Evolutionary conservation across 1,140 invertebrate species (phyloP), one percentile per base, ranked within the genome.

Genomic region (Onthophagus taurus): DNA sequence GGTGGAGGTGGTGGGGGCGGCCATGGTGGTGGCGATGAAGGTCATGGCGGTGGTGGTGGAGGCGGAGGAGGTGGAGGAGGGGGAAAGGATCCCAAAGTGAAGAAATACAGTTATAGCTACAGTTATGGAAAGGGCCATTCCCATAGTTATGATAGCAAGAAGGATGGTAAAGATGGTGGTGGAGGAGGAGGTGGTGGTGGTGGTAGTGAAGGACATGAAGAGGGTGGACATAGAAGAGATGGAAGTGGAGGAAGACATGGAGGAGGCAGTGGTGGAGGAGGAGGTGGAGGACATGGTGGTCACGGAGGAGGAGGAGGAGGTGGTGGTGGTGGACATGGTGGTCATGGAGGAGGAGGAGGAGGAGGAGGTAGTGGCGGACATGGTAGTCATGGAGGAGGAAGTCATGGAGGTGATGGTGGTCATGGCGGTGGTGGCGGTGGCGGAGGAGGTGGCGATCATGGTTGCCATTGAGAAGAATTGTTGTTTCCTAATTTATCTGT

Each of bases 81-180:
- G 14, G 49, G 47, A 14, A 53, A 54, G 37, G 58, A 57, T 16
- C 58, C 58, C 14, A 57, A 57, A 20, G 48, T 50, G 14, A 52
- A 41, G 4, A 46, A 47, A 31, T 48, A 44, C 14, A 45, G 48
- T 33, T 45, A 42, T 16, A 41, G 24, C 18, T 30, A 31, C 20
- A 24, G 43, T 24, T 6, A 30, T 33, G 44, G 39, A n/a, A 45
- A 36, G 7, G 44, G 49, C n/a, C 30, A 42, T 14, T 44, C 34
- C 1, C 19, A 23, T 18, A 41, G 31, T 21, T 21, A 12, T 8
- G 35, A 30, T 7, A 39, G 44, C 7, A 20, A 21, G 35, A 26
- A 18, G 3, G 31, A 17, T 16, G 41, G 24, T 13, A 38, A 47
- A 23, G 31, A 43, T 12, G 47, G 34, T 14, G 31, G 26, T 7